phyloP scores from a whole-genome alignment of 1,140 invertebrate genomes.

The Drosophila elegans region DNA sequence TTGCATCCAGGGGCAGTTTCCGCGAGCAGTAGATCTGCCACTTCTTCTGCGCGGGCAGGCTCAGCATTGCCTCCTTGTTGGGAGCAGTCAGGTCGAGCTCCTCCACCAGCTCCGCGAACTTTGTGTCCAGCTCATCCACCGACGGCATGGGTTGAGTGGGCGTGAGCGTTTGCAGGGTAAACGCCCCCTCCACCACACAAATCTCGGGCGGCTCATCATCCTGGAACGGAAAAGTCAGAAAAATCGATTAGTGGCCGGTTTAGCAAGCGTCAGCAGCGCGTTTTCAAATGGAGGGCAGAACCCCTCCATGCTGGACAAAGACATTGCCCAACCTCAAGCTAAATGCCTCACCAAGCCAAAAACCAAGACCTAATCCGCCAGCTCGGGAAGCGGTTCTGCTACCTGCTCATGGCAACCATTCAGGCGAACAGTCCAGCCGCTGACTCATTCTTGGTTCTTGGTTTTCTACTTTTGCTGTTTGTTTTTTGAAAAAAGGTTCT shows the following conservation, averaged over 20 bases:
- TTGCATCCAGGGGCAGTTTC: conserved; percentile 88
- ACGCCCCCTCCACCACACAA: conserved; percentile 94
- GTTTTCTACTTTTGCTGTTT: not conserved
- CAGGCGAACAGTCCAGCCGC: conserved; percentile 6
- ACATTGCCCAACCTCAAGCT: conserved; percentile 42
- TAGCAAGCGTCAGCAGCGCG: conserved; percentile 55
- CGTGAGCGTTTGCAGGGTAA: conserved; percentile 93
- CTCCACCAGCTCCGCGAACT: conserved; percentile 97
- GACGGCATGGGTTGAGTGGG: conserved; percentile 96
- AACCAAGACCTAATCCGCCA: not conserved
- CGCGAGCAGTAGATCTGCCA: conserved; percentile 99
- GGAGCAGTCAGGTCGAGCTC: conserved; percentile 96
- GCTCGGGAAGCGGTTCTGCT: conserved; percentile 21
- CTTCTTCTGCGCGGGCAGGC: conserved; percentile 96
- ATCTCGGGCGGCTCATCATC: conserved; percentile 96
- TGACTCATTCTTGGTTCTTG: conserved; percentile 9
- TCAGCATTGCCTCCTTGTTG: conserved; percentile 96
- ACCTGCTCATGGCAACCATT: conserved; percentile 15
- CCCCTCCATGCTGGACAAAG: not conserved
- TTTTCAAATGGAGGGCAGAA: conserved; percentile 58
- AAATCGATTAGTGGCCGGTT: conserved; percentile 9
- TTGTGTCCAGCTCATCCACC: conserved; percentile 95
- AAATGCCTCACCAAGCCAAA: not conserved
- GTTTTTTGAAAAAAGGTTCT: too few species aligned
- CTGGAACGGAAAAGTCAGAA: conserved; percentile 82